These are phyloP conservation scores for Heliconius charithonia DNA, from an alignment of 2,888 invertebrate species.

Conservation along the genomic window DNA sequence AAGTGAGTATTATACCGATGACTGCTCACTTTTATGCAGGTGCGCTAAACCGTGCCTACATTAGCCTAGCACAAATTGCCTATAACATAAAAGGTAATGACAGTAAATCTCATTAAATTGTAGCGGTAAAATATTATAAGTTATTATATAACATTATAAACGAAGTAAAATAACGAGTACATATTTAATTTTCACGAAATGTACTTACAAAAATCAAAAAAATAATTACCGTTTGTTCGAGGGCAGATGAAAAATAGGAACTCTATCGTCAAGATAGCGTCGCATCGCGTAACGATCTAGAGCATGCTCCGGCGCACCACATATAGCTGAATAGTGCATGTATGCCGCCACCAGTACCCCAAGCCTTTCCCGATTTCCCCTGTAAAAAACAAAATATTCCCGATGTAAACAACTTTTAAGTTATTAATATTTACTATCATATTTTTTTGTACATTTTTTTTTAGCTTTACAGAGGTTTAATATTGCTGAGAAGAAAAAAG, in stretches of 20 bases:
- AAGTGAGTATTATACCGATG: not conserved
- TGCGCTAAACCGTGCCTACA: not conserved
- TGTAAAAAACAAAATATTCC: conserved; percentile 62
- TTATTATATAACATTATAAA: not conserved
- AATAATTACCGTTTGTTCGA: conserved; percentile 73
- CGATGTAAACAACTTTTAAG: not conserved
- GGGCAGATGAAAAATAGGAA: conserved; percentile 75
- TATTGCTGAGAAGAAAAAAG: not conserved
- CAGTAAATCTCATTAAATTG: conserved; percentile 13
- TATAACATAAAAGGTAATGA: conserved; percentile 22
- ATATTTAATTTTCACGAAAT: not conserved
- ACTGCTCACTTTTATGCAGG: conserved; percentile 2
- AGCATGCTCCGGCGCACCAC: conserved; percentile 92
- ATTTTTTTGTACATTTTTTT: not conserved
- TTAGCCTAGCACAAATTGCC: conserved; percentile 16
- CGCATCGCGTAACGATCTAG: conserved; percentile 97
- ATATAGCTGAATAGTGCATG: conserved; percentile 97
- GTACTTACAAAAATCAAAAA: not conserved
- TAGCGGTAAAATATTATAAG: conserved; percentile 10
- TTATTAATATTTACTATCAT: too few relatives aligned
- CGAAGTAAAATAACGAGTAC: not conserved
- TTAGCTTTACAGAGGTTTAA: not conserved
- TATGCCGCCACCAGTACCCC: conserved; percentile 95
- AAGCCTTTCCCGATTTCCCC: conserved; percentile 92
- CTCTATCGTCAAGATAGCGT: conserved; percentile 89